A percentile compares a stretch with the other conserved stretches of the same genome.
Conservation (phyloP, 2,113 vertebrate species). For the Syngnathus typhle region DNA sequence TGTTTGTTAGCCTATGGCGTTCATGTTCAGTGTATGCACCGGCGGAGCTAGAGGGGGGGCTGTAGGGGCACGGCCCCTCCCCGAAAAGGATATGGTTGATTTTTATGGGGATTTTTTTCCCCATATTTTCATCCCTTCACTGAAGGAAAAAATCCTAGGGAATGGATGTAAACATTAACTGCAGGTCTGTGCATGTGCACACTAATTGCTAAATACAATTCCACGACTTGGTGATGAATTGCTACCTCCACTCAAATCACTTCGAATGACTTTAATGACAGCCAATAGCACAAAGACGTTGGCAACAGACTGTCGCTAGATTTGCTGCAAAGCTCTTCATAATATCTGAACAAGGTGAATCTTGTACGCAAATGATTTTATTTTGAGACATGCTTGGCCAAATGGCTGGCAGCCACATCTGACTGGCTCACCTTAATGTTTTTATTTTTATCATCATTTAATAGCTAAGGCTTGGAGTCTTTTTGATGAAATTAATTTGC, state of each 20-base stretch:
- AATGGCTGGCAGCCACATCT: neutral
- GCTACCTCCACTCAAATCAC: neutral
- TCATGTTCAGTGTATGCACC: too few relatives aligned
- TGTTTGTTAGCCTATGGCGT: too few relatives aligned
- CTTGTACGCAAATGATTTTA: neutral
- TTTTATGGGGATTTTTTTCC: too few relatives aligned
- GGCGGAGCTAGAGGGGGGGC: too few relatives aligned
- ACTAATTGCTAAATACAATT: neutral
- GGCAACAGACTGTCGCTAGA: neutral
- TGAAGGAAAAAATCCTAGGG: too few relatives aligned
- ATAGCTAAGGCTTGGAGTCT: constrained; percentile 21
- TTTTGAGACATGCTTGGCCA: neutral
- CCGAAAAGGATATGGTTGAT: too few relatives aligned
- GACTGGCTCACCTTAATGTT: neutral
- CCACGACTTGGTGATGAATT: neutral
- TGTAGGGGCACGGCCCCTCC: too few relatives aligned
- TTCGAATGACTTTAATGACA: neutral
- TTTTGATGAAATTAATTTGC: constrained; percentile 20
- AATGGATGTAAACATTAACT: too few relatives aligned
- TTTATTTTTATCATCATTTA: constrained; percentile 11
- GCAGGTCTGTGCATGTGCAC: too few relatives aligned
- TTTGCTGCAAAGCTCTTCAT: neutral
- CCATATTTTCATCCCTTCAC: too few relatives aligned
- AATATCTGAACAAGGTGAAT: neutral
- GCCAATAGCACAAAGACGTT: neutral